These are phyloP conservation scores for Dendrolimus punctatus DNA, from an alignment of 1,140 invertebrate genomes.

Conservation along the genomic window DNA sequence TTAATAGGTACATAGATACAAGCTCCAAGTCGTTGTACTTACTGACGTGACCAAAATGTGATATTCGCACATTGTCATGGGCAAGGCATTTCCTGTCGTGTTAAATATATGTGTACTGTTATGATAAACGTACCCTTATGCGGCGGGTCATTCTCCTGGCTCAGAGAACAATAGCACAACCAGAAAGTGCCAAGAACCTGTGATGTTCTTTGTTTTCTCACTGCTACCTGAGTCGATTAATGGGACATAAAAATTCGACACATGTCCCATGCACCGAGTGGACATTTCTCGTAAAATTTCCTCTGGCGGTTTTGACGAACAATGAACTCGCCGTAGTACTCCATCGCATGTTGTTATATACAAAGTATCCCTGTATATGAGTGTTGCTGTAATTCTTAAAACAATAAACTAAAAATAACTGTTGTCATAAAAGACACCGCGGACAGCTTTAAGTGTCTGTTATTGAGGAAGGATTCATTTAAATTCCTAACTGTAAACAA, in stretches of 20 bases:
- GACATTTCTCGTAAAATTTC: conserved; percentile 61
- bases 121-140: conserved; percentile 46
- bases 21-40: conserved; percentile 31
- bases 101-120: conserved; percentile 43
- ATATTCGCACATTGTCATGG: conserved; percentile 23
- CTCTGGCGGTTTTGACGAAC: conserved; percentile 37
- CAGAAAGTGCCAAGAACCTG: conserved; percentile 45
- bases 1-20: conserved; percentile 3
- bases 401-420: too few species aligned
- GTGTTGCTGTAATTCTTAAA: too few species aligned
- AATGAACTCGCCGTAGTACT: conserved; percentile 37
- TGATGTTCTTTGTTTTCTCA: conserved; percentile 52
- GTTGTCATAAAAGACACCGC: too few species aligned
- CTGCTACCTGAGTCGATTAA: conserved; percentile 39
- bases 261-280: conserved; percentile 35
- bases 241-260: conserved; percentile 59
- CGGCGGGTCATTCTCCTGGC: conserved; percentile 54
- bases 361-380: too few species aligned
- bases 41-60: conserved; percentile 24
- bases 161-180: conserved; percentile 50
- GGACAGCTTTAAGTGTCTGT: too few species aligned
- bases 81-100: conserved; percentile 46
- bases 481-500: conserved; percentile 35
- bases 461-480: conserved; percentile 8
- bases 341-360: too few species aligned